Evolutionary conservation across 1,140 invertebrate species (phyloP).

Genomic region (Lepidurus couesii): DNA sequence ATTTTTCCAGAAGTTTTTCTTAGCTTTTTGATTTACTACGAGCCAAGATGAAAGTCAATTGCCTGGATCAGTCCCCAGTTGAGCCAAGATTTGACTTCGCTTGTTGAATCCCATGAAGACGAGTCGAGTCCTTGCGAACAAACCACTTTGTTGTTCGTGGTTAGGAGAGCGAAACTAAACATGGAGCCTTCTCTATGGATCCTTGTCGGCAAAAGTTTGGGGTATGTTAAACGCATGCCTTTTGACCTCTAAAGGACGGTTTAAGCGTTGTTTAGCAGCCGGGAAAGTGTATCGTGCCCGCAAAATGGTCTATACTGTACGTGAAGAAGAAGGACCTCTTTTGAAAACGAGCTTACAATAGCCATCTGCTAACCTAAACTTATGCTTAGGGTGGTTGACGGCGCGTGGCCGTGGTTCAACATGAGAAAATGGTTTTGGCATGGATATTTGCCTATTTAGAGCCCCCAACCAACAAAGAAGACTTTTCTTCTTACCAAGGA

Average conservation of each 20-base stretch:
- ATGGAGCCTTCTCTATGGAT: neutral
- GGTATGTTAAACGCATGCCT: neutral
- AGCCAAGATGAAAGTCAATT: neutral
- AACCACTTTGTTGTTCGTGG: neutral
- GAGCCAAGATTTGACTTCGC: neutral
- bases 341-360: neutral
- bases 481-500: neutral
- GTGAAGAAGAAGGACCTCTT: too few species aligned
- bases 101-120: neutral
- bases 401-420: slow-evolving; percentile 20
- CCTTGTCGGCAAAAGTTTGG: neutral
- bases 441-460: neutral
- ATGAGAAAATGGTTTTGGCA: neutral
- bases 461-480: neutral
- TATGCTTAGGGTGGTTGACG: slow-evolving; percentile 12
- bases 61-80: neutral
- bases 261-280: too few species aligned
- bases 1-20: neutral
- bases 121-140: neutral
- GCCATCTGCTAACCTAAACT: neutral
- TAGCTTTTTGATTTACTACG: neutral
- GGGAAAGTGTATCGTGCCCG: too few species aligned
- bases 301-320: too few species aligned
- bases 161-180: neutral
- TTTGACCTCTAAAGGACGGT: neutral